Evolutionary conservation across 2,797 vertebrate species (phyloP), one percentile per base, ranked within the genome.

Genomic region (Falco peregrinus): DNA sequence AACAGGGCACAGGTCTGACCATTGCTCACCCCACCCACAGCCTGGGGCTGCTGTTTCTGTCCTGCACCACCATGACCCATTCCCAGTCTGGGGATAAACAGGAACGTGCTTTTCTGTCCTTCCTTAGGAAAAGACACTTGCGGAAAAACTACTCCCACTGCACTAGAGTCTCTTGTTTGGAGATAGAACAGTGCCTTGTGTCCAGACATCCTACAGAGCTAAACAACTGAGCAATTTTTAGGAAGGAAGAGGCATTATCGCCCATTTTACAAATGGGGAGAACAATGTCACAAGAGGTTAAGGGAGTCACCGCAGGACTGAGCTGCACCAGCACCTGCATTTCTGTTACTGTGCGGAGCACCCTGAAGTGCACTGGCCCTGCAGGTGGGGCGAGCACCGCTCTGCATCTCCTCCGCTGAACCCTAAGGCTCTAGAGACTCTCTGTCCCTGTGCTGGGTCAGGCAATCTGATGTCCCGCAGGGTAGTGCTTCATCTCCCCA

Each of bases 231-330:
- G 28, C 26, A n/a, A 2, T 43, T 39, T 28, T 56, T 39, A 6
- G 60, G 41, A 83, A 88, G 37, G 24, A 20, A 88, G 50, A 83
- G 26, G 26, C 26, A 10, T 33, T 37, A 51, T 24, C 25, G 28
- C 22, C 20, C 13, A 20, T 79, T 80, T 64, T 61, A 45, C 26
- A 90, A 25, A 24, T 2, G 3, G 7, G 29, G 5, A 68, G 35
- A 84, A 43, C 39, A 54, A 11, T 3, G 5, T 4, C 16, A 56
- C 19, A 11, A 43, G 45, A 60, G 50, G 16, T 60, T 53, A 43
- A 56, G 33, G 57, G 26, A 19, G 7, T 35, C 17, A 29, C 25
- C 24, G 29, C 18, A 13, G 39, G 31, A 7, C 16, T 0, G 1
- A 86, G 39, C 35, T 69, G 79, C 50, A 5, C 5, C 74, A 75